Evolutionary conservation across 2,888 invertebrate species (phyloP).

Genomic region (Lasioglossum malachurum): DNA sequence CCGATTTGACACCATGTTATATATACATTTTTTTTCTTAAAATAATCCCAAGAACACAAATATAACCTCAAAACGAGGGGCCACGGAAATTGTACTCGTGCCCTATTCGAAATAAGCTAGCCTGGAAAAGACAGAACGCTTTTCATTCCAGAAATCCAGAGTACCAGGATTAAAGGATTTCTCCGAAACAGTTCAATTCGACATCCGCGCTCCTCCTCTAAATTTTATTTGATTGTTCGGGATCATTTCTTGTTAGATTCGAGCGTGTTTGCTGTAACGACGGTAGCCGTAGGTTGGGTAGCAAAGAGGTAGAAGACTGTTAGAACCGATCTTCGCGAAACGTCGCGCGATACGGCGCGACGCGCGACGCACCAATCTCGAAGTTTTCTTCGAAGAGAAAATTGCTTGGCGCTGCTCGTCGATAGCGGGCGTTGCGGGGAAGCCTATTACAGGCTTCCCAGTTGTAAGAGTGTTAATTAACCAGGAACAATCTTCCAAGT

Average conservation of each 20-base stretch:
- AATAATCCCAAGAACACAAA: too few species aligned
- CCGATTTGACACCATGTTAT: too few species aligned
- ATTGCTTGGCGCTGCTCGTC: neutral
- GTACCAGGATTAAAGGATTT: neutral
- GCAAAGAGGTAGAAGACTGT: too few species aligned
- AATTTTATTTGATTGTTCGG: neutral
- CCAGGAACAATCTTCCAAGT: neutral
- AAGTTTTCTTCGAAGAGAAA: neutral
- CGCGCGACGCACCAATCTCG: neutral
- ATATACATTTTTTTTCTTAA: too few species aligned
- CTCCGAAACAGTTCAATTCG: neutral
- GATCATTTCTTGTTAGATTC: too few species aligned
- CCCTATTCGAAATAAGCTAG: neutral
- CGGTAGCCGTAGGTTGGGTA: too few species aligned
- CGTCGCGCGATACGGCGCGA: too few species aligned
- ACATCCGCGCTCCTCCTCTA: neutral
- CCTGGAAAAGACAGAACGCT: neutral
- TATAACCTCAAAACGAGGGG: too few species aligned
- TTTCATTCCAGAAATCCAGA: neutral
- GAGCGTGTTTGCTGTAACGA: too few species aligned
- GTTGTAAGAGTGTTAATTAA: conserved; percentile 6
- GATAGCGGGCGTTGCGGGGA: neutral
- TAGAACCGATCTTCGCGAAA: neutral
- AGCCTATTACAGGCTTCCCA: neutral
- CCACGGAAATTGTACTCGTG: too few species aligned